These are phyloP conservation scores for Alfaro cultratus DNA, from an alignment of 2,797 vertebrate genomes.

Conservation along the genomic window DNA sequence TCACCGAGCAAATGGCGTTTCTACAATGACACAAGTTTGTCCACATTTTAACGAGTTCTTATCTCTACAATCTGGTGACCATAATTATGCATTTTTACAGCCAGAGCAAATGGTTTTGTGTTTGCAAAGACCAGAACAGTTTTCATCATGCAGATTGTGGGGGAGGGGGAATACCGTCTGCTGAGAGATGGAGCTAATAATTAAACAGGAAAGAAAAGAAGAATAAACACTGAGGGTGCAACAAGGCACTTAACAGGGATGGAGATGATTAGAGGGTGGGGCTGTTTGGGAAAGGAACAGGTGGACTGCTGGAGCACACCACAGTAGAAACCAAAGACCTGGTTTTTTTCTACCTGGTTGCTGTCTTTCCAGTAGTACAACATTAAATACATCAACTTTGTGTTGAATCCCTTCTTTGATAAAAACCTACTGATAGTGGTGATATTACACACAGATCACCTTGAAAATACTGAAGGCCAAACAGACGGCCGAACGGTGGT, in stretches of 20 bases:
- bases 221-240: not conserved
- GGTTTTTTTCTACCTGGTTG: not conserved
- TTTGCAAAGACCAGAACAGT: not conserved
- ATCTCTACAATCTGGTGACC: not conserved
- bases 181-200: not conserved
- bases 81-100: not conserved
- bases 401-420: not conserved
- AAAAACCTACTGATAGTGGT: not conserved
- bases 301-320: not conserved
- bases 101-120: not conserved
- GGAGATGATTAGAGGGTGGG: not conserved
- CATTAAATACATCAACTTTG: not conserved
- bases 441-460: not conserved
- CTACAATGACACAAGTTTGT: not conserved
- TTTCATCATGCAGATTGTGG: not conserved
- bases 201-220: not conserved
- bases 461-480: conserved; percentile 16
- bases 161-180: not conserved
- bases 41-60: not conserved
- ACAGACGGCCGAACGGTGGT: not conserved
- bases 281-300: not conserved
- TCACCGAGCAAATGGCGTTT: not conserved
- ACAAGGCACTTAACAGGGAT: not conserved
- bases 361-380: not conserved
- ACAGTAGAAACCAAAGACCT: not conserved